Conservation (phyloP, 2,888 invertebrate genomes). For the Hanleya hanleyi region DNA sequence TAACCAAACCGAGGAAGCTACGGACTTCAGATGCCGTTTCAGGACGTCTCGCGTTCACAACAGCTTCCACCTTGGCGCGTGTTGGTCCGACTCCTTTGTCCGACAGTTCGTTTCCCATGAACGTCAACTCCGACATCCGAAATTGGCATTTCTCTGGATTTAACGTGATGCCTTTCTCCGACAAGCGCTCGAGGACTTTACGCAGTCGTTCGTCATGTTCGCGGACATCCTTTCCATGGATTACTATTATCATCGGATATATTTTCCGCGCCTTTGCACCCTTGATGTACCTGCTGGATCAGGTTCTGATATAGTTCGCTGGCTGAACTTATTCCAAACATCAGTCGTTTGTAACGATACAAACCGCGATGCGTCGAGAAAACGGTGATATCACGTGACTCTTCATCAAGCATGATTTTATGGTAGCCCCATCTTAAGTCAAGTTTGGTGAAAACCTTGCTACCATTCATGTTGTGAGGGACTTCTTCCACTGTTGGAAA, state of each 20-base stretch:
- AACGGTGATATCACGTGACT: constrained; percentile 17
- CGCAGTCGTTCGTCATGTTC: constrained; percentile 35
- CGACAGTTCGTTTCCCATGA: constrained; percentile 27
- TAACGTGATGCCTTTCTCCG: constrained; percentile 36
- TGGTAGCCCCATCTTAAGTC: constrained; percentile 5
- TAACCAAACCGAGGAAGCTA: constrained; percentile 23
- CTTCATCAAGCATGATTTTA: constrained; percentile 12
- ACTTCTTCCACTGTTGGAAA: background rate
- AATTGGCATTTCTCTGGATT: constrained; percentile 43
- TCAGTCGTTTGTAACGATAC: constrained; percentile 19
- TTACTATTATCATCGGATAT: constrained; percentile 37
- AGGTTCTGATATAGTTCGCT: constrained; percentile 17
- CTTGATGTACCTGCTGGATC: constrained; percentile 3
- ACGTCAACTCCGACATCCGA: constrained; percentile 23
- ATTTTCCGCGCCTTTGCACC: constrained; percentile 15
- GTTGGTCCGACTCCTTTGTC: constrained; percentile 17
- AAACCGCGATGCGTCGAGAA: constrained; percentile 21
- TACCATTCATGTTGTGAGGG: background rate
- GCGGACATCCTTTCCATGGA: constrained; percentile 32
- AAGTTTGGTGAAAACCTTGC: background rate
- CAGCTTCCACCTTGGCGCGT: constrained; percentile 18
- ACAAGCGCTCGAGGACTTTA: constrained; percentile 28
- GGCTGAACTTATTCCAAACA: constrained; percentile 33
- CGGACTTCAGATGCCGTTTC: constrained; percentile 16
- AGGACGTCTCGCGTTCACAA: constrained; percentile 22